Base-by-base conservation (phyloP, 2,888 invertebrate species). In the Amitus sp. region DNA sequence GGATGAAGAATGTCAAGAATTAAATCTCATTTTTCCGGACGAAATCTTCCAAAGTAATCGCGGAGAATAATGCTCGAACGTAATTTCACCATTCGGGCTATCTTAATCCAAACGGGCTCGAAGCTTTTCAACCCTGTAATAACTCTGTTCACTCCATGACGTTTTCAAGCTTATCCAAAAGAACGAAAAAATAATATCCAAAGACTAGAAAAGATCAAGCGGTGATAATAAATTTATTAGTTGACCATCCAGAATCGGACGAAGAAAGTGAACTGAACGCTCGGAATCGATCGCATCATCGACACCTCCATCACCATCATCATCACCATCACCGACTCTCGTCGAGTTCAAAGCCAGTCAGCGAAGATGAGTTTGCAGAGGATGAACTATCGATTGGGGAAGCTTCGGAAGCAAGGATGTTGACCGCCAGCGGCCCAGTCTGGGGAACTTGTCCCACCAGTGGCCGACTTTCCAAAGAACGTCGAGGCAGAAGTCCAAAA, bases 291-390 rank as follows among this genome's bases (percentile, higher is more conserved):
- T 66, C 73, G 37, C 73, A 78, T 47, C 71, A 74, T 68, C 77
- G 76, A 62, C 75, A 73, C 45, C 70, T n/a, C n/a, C 73, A 76
- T 65, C 75, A 74, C 64, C 77, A 71, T 52, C 69, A 58, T 40
- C 47, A 76, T 80, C 78, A 72, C 58, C 69, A 58, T 45, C 43
- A 76, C 80, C 58, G 80, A 74, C 55, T 80, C 74, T 69, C n/a
- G n/a, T n/a, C 73, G 48, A 59, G 69, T 27, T 78, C 76, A 54
- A 76, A 75, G 19, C 85, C 86, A 1, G 89, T 88, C 9, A 92
- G 92, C 75, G 93, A 93, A 76, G 93, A 93, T 74, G 93, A 93
- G 75, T 93, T 93, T 76, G 93, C 93, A 46, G 93, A 93, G 82
- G 93, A 93, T 77, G 93, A 93, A 76, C 85, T 93, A 10, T 83